Percentiles rank a stretch among this genome's conserved stretches.
Evolutionary conservation across 1,140 invertebrate genomes (phyloP).

Genomic region (Leptinotarsa undecemlineata): DNA sequence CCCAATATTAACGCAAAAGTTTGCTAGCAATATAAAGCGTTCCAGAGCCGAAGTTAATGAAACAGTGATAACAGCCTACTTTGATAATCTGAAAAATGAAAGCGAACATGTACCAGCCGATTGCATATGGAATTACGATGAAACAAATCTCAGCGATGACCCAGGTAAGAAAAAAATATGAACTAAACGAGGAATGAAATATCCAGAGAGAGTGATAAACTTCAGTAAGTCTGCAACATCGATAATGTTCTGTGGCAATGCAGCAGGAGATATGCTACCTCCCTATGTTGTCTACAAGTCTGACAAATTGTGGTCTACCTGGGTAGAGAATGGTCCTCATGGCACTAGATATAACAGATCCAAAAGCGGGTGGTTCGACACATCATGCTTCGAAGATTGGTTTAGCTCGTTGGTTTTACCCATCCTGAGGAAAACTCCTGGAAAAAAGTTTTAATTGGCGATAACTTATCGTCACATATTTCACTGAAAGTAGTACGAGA

Average conservation of each 20-base stretch:
- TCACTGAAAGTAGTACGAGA: constrained; percentile 19
- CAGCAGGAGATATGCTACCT: constrained; percentile 2
- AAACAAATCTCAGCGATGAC: constrained; percentile 56
- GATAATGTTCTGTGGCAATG: constrained; percentile 11
- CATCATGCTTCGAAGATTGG: constrained; percentile 14
- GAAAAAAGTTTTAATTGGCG: constrained; percentile 10
- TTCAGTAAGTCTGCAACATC: constrained; percentile 43
- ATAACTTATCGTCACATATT: constrained; percentile 12
- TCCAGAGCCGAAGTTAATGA: neutral
- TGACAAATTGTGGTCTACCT: neutral
- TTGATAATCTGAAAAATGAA: neutral
- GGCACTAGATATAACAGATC: neutral
- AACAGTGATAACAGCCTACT: neutral
- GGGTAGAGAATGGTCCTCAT: constrained; percentile 2
- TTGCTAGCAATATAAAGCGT: neutral
- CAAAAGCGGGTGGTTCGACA: constrained; percentile 16
- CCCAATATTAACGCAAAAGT: neutral
- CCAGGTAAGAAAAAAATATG: constrained; percentile 53
- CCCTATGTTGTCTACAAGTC: constrained; percentile 9
- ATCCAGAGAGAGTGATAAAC: constrained; percentile 53
- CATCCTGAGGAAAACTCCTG: neutral
- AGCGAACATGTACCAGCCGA: constrained; percentile 35
- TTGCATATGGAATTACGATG: constrained; percentile 53
- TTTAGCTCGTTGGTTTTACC: constrained; percentile 2
- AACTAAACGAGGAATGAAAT: constrained; percentile 48